Evolutionary conservation across 2,113 vertebrate species (phyloP).

Genomic region (Amphilophus citrinellus): DNA sequence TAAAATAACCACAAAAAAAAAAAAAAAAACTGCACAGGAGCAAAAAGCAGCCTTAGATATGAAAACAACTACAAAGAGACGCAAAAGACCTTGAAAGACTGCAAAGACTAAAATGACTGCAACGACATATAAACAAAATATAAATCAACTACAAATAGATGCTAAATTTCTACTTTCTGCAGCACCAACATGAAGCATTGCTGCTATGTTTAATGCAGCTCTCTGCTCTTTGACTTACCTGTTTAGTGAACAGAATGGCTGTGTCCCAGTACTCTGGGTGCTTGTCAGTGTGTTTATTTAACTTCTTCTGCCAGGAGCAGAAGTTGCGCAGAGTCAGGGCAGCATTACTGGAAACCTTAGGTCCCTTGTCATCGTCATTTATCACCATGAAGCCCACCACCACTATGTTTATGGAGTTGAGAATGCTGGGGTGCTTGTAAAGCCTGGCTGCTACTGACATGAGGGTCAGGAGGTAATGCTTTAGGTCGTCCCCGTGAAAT

Average conservation of each 20-base stretch:
- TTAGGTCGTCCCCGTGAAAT: slow-evolving; percentile 93
- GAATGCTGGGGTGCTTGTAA: slow-evolving; percentile 96
- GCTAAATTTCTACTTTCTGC: background rate
- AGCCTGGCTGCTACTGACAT: slow-evolving; percentile 94
- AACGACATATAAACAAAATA: too few relatives aligned
- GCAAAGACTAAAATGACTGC: too few relatives aligned
- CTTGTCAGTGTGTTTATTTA: slow-evolving; percentile 95
- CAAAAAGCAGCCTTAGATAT: too few relatives aligned
- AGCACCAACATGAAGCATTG: background rate
- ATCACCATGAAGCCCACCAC: slow-evolving; percentile 95
- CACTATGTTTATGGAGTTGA: slow-evolving; percentile 91
- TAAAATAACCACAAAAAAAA: too few relatives aligned
- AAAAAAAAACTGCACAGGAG: too few relatives aligned
- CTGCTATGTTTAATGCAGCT: background rate
- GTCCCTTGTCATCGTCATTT: slow-evolving; percentile 89
- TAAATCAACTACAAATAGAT: too few relatives aligned
- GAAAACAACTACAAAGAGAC: too few relatives aligned
- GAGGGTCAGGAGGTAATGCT: slow-evolving; percentile 94
- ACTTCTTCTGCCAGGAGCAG: slow-evolving; percentile 97
- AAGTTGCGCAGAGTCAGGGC: slow-evolving; percentile 96
- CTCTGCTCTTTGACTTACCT: slow-evolving; percentile 83
- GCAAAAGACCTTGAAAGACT: too few relatives aligned
- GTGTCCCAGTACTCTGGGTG: slow-evolving; percentile 98
- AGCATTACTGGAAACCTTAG: slow-evolving; percentile 93
- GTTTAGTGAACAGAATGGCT: slow-evolving; percentile 96